Evolutionary conservation across 2,888 invertebrate species (phyloP), one percentile per base, ranked within the genome.

Genomic region (Leucoptera coffeella): DNA sequence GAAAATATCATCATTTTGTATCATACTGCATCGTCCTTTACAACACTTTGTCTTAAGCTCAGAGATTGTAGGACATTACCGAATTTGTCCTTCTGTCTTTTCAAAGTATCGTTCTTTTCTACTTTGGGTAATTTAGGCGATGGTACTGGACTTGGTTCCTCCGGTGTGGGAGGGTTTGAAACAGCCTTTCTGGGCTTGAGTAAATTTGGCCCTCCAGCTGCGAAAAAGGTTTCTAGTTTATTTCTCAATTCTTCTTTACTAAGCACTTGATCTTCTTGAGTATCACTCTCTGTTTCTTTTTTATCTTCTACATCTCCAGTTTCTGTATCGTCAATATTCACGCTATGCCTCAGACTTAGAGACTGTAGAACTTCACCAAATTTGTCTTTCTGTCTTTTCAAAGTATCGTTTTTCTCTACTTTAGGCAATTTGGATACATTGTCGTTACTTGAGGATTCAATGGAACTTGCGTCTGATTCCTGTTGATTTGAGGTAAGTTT

Each of bases 31-130:
- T 19, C 8, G 10, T n/a, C 19, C 8, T 5, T 14, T 8, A 6
- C 28, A 12, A 65, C 20, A 65, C 55, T 21, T 38, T 39, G 31
- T 67, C 59, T 62, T 36, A 61, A 43, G 33, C 54, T 40, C 34
- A 69, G 49, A n/a, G 67, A 64, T 44, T 61, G 60, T 24, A 69
- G 38, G 39, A 69, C 69, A 40, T 43, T 57, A 32, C 60, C 47
- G 32, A 59, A 72, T 34, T 51, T 61, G 1, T 51, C 62, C 38
- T 48, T 61, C 32, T 72, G 69, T 35, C 69, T 38, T 30, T 57
- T 61, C 21, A 72, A 38, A 2, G 72, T 72, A 35, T 72, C 67
- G 29, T 65, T 65, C 37, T 60, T 67, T 19, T 62, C 60, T 31
- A 56, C 40, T 41, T 64, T 65, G 0, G 60, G 55, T 22, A 51